Evolutionary conservation across 2,797 vertebrate species (phyloP), one percentile per base, ranked within the genome.

Genomic region (Leuciscus waleckii): DNA sequence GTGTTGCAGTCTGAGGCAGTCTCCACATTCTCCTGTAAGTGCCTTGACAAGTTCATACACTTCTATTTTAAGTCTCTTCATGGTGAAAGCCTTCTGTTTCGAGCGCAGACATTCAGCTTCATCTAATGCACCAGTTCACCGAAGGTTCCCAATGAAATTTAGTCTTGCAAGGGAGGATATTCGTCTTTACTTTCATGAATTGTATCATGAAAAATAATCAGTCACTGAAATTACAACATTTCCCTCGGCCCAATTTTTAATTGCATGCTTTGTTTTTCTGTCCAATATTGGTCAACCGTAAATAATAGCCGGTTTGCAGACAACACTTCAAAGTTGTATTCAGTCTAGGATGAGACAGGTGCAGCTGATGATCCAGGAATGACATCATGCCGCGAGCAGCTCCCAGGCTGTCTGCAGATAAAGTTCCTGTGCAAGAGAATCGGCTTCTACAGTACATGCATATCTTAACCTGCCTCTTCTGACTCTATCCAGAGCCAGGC

Each of bases 381-480:
- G 88, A 93, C 93, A 93, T 79, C 88, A 90, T 89, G 89, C 93
- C 92, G 37, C 37, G 81, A 93, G 93, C 93, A 89, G 85, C 91
- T 95, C 85, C 86, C 90, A 91, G 93, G 92, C 92, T 92, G 85
- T 90, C 90, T 90, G 90, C 88, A 49, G 77, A 79, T 35, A 35
- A 79, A 79, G 39, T 68, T 80, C 35, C 13, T 69, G 37, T 89
- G 88, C 73, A 37, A 65, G 63, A 17, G 61, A 65, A 65, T 65
- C 61, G 23, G 29, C 61, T 32, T 65, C 26, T 65, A 32, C 26
- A 32, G 7, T 37, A 46, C 78, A 80, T 37, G 61, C 26, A n/a
- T 67, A 54, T 67, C 79, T 69, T 10, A 54, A 69, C 63, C 67
- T 41, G 35, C 9, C 14, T 17, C 14, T 32, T 32, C 63, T 32